phyloP scores from a whole-genome alignment of 2,113 vertebrate genomes.

The Takifugu flavidus region DNA sequence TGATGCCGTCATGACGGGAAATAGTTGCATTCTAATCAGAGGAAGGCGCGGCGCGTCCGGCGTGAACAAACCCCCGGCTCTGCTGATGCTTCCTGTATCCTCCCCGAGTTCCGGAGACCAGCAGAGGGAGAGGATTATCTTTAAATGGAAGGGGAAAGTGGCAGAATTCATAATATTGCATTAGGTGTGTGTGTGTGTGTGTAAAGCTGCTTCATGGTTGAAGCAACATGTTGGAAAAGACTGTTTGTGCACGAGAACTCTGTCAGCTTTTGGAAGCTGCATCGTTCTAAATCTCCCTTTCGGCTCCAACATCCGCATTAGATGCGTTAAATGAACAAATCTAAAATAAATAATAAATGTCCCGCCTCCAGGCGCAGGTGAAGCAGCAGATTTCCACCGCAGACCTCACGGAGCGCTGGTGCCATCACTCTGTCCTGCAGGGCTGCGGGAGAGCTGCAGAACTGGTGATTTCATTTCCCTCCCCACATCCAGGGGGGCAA shows the following conservation, averaged over 20 bases:
- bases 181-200: background rate
- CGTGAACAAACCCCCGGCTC: constrained; percentile 10
- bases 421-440: background rate
- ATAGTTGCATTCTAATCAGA: constrained; percentile 63
- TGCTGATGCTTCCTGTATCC: constrained; percentile 18
- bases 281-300: no score
- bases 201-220: constrained; percentile 2
- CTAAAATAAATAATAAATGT: no score
- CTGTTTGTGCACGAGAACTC: no score
- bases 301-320: no score
- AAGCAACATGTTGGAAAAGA: no score
- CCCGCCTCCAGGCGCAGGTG: no score
- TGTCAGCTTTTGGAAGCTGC: no score
- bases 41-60: constrained; percentile 12
- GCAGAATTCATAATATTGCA: constrained; percentile 2
- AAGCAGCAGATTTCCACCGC: no score
- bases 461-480: constrained; percentile 39
- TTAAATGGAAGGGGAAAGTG: constrained; percentile 4
- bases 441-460: constrained; percentile 3
- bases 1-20: constrained; percentile 62
- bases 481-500: constrained; percentile 26
- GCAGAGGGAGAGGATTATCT: constrained; percentile 19
- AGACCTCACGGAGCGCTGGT: background rate
- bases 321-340: no score
- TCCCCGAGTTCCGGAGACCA: background rate